Evolutionary conservation across 2,797 vertebrate genomes (phyloP).

Genomic region (Fringilla coelebs): DNA sequence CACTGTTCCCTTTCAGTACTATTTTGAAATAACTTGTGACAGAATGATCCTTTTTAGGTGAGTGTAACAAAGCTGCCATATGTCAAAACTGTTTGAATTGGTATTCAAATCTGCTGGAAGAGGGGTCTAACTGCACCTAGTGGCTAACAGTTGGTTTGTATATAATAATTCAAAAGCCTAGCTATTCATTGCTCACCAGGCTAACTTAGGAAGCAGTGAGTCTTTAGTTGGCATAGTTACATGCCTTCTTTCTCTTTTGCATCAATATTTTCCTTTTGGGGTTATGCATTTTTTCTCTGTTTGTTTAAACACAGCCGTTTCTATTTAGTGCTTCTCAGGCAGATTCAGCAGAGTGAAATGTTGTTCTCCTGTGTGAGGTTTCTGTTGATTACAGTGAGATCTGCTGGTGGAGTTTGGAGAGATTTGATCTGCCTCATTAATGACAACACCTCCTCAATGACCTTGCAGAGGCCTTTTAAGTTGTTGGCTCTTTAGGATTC

Average conservation of each 20-base stretch:
- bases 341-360: neutral
- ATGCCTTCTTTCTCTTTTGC: neutral
- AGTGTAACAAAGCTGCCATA: neutral
- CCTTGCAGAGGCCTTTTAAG: neutral
- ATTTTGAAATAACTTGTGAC: neutral
- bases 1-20: neutral
- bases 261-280: neutral
- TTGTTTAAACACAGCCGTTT: neutral
- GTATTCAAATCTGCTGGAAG: neutral
- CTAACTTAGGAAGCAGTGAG: neutral
- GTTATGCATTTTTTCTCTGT: neutral
- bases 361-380: neutral
- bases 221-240: neutral
- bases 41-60: neutral
- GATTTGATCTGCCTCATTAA: neutral
- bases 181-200: neutral
- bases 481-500: neutral
- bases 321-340: neutral
- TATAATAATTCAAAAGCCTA: neutral
- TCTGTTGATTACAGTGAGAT: neutral
- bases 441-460: neutral
- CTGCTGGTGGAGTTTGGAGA: neutral
- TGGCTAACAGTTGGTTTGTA: neutral
- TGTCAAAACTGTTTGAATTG: neutral
- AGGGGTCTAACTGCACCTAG: neutral